Evolutionary conservation across 1,140 invertebrate species (phyloP), one percentile per base, ranked within the genome.

Genomic region (Drosophila pandora): DNA sequence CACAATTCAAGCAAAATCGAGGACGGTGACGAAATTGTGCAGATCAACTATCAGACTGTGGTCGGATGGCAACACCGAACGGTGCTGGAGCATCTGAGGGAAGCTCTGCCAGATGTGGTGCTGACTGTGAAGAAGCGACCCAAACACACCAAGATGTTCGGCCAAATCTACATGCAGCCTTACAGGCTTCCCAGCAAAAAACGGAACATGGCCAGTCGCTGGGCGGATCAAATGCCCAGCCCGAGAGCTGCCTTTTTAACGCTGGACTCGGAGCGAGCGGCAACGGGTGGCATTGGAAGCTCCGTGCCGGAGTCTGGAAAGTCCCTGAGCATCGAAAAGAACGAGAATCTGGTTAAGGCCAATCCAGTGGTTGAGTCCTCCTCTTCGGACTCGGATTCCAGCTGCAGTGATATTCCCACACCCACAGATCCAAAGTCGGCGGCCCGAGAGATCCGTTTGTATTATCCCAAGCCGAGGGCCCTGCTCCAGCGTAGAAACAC

Each of bases 1-100:
- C 95, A 98, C 93, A 94, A 96, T 32, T 96, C 96, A 90, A 96
- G 96, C 1, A 97, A 97, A 93, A 96, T 98, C 87, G 96, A 97
- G 92, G 96, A 96, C 82, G 97, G 97, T 2, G 97, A 98, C 93
- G 97, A 98, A 93, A 96, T 99, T 64, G 96, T 98, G 21, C 97
- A 97, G 93, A 95, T 97, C 9, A 97, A 97, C 92, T 97, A 97
- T 92, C 96, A 97, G 91, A 97, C 96, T n/a, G 96, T 97, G 13
- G 96, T 97, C 71, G 97, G 96, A 1, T 97, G 97, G 97, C 95
- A 96, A 76, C 92, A 95, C 37, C 96, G 96, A 83, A 96, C 96
- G 77, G 94, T 97, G n/a, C 93, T 96, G 47, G 93, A 94, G 62
- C 92, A 96, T 21, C 94, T 97, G 79, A 94, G 95, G 74, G 96